Evolutionary conservation across 2,797 vertebrate species (phyloP).

Genomic region (Scolopax bukidnonensis): DNA sequence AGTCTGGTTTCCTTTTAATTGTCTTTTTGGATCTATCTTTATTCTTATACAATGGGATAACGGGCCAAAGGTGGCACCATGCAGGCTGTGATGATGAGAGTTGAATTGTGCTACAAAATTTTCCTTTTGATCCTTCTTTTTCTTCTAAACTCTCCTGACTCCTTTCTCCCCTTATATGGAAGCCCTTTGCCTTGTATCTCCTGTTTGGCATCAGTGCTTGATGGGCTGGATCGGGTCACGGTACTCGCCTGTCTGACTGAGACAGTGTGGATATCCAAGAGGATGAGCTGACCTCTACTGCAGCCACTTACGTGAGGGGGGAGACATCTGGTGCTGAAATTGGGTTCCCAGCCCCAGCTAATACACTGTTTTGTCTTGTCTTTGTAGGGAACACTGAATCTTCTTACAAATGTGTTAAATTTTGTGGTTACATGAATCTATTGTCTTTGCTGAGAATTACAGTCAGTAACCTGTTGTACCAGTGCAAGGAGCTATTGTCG

Average conservation of each 20-base stretch:
- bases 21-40: constrained; percentile 11
- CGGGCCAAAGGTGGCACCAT: background rate
- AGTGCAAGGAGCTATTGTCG: background rate
- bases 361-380: background rate
- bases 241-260: background rate
- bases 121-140: constrained; percentile 4
- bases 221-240: background rate
- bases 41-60: background rate
- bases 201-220: background rate
- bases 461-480: background rate
- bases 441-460: background rate
- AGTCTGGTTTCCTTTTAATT: constrained; percentile 27
- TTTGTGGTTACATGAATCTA: background rate
- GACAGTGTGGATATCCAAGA: background rate
- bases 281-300: constrained; percentile 10
- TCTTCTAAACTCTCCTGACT: background rate
- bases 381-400: background rate
- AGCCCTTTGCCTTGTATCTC: constrained; percentile 9
- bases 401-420: background rate
- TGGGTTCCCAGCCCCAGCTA: background rate
- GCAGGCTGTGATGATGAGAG: background rate
- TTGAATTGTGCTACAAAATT: background rate
- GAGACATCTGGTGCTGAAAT: background rate
- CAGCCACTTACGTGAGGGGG: accelerated
- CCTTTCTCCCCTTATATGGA: constrained; percentile 10